These are phyloP conservation scores for Simalia tracyae DNA, from an alignment of 2,797 vertebrate genomes.

Conservation along the genomic window DNA sequence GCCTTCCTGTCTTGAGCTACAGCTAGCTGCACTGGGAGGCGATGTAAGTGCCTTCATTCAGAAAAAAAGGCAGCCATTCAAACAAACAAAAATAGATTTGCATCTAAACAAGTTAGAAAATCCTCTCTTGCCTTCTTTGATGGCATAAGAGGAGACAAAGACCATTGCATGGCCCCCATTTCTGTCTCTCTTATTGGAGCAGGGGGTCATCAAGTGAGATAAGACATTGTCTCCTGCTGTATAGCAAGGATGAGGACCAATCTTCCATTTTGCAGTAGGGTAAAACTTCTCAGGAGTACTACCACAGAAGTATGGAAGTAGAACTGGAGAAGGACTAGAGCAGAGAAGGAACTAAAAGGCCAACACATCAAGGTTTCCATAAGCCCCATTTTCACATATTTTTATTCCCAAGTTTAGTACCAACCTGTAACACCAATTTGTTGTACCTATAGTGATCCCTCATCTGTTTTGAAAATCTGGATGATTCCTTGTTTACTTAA, in stretches of 20 bases:
- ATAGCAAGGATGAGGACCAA: neutral
- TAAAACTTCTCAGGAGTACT: neutral
- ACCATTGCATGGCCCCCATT: too few relatives aligned
- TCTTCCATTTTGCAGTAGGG: neutral
- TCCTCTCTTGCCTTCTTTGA: neutral
- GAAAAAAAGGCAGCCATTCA: neutral
- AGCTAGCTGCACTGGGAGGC: conserved; percentile 46
- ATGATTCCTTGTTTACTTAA: neutral
- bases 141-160: neutral
- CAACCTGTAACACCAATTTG: neutral
- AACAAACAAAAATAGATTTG: conserved; percentile 4
- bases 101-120: neutral
- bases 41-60: conserved; percentile 47
- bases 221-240: too few relatives aligned
- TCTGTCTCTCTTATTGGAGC: neutral
- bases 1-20: conserved; percentile 57
- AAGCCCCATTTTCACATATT: neutral
- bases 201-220: neutral
- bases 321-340: neutral
- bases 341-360: neutral
- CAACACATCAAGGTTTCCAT: neutral
- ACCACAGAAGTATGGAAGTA: neutral
- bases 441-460: too few relatives aligned
- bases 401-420: neutral
- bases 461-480: neutral